Evolutionary conservation across 1,140 invertebrate genomes (phyloP).

Genomic region (Drosophila tani): DNA sequence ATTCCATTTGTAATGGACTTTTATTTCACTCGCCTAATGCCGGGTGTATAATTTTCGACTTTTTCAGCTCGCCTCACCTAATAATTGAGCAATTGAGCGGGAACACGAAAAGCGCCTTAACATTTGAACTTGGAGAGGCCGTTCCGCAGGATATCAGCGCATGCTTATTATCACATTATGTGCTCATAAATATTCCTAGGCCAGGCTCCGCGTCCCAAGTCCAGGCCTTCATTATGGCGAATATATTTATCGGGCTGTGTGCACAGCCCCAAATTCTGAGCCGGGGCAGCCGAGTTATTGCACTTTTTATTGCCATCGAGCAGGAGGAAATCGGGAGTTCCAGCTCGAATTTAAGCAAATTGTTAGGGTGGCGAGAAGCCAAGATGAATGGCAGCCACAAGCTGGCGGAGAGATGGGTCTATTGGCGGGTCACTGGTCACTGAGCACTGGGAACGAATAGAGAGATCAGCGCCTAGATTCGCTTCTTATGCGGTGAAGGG

Average conservation of each 20-base stretch:
- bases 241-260: constrained; percentile 58
- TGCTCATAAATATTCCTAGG: constrained; percentile 77
- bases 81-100: constrained; percentile 81
- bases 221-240: constrained; percentile 60
- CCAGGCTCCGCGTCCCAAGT: constrained; percentile 45
- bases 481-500: background rate
- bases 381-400: constrained; percentile 30
- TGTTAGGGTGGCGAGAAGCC: constrained; percentile 40
- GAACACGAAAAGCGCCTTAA: constrained; percentile 83
- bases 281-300: constrained; percentile 45
- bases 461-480: constrained; percentile 12
- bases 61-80: constrained; percentile 57
- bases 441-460: constrained; percentile 5
- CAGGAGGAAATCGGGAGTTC: constrained; percentile 57
- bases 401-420: constrained; percentile 11
- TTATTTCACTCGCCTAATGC: constrained; percentile 79
- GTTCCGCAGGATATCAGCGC: constrained; percentile 81
- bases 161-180: constrained; percentile 82
- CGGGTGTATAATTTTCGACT: constrained; percentile 70
- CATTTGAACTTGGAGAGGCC: constrained; percentile 75
- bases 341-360: constrained; percentile 54
- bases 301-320: constrained; percentile 58
- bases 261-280: constrained; percentile 49
- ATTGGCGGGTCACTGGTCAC: constrained; percentile 19
- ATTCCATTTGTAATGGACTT: constrained; percentile 83